Conservation (phyloP, 2,888 invertebrate genomes). For the Bhutanitis thaidina region DNA sequence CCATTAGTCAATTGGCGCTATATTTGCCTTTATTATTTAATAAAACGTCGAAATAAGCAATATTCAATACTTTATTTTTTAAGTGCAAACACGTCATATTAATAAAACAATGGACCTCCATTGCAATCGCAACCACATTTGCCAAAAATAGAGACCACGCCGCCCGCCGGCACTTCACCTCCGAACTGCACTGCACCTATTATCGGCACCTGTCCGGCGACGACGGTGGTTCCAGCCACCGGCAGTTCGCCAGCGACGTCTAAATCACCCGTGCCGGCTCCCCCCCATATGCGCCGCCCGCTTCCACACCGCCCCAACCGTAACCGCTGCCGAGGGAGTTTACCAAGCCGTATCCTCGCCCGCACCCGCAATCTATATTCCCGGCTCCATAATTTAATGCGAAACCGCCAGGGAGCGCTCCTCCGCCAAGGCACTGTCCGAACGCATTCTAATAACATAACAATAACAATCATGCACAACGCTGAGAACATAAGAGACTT, state of each 20-base stretch:
- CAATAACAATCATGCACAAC: too few species aligned
- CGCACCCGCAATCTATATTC: neutral
- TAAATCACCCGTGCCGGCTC: conserved; percentile 12
- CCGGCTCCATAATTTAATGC: neutral
- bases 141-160: conserved; percentile 7
- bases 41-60: too few species aligned
- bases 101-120: neutral
- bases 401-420: neutral
- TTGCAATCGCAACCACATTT: conserved; percentile 12
- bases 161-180: conserved; percentile 12
- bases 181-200: conserved; percentile 14
- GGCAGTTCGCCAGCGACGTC: conserved; percentile 14
- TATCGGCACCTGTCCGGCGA: conserved; percentile 14
- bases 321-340: neutral
- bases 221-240: conserved; percentile 9
- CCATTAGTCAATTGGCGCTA: too few species aligned
- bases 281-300: conserved; percentile 6
- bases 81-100: too few species aligned
- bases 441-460: too few species aligned
- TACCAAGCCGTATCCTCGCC: too few species aligned
- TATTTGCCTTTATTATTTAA: too few species aligned
- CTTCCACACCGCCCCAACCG: neutral
- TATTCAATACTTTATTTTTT: too few species aligned
- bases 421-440: neutral
- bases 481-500: too few species aligned